Conservation (phyloP, 2,888 invertebrate genomes). For the Nesidiocoris tenuis region DNA sequence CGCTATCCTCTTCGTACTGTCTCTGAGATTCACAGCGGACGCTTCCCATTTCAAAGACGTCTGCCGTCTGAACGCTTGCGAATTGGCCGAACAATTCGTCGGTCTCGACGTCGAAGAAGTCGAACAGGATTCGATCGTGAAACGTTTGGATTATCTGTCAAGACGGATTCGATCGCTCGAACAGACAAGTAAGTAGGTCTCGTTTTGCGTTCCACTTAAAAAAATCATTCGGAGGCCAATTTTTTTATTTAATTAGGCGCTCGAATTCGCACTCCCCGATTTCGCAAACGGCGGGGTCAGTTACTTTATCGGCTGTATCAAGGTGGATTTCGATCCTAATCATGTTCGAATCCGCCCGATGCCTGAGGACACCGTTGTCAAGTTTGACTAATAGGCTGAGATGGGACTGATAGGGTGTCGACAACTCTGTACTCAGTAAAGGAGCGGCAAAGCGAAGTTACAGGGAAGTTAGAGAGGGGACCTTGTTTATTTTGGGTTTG, state of each 20-base stretch:
- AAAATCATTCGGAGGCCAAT: too few relatives aligned
- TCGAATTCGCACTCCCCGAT: background rate
- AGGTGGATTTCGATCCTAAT: background rate
- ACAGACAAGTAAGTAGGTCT: slow-evolving; percentile 22
- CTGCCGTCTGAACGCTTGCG: slow-evolving; percentile 25
- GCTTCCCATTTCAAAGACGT: slow-evolving; percentile 5
- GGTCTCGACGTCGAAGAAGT: slow-evolving; percentile 3
- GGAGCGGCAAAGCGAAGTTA: background rate
- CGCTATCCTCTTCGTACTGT: background rate
- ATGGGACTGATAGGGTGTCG: background rate
- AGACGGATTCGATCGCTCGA: slow-evolving; percentile 30
- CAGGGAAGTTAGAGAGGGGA: background rate
- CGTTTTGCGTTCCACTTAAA: too few relatives aligned
- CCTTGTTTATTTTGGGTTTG: background rate
- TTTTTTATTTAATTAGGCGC: too few relatives aligned
- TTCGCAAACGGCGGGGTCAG: background rate
- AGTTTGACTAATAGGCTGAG: background rate
- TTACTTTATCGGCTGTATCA: background rate
- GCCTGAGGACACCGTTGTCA: background rate
- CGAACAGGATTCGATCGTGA: slow-evolving; percentile 7
- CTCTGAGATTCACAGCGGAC: background rate
- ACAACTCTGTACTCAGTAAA: background rate
- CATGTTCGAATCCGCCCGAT: background rate
- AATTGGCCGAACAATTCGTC: slow-evolving; percentile 1
- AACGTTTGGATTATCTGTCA: slow-evolving; percentile 22